A percentile compares a stretch with the other conserved stretches of the same genome.
These are phyloP conservation scores for Synchiropus splendidus DNA, from an alignment of 2,113 vertebrate species.

Conservation along the genomic window DNA sequence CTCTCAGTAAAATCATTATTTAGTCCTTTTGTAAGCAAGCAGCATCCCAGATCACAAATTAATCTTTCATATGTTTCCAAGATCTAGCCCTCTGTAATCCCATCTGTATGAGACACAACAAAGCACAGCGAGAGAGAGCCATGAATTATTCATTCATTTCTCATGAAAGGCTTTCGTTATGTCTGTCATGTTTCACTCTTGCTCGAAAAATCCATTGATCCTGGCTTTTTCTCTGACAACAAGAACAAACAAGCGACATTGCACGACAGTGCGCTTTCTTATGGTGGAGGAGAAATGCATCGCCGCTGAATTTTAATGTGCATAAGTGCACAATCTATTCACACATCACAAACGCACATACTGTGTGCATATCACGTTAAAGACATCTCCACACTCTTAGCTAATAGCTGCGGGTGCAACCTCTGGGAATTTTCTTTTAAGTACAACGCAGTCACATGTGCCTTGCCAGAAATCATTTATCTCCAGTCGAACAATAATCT, in stretches of 20 bases:
- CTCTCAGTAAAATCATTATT: slow-evolving; percentile 71
- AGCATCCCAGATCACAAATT: slow-evolving; percentile 70
- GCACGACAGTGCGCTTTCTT: slow-evolving; percentile 46
- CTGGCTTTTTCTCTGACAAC: slow-evolving; percentile 55
- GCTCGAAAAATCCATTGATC: slow-evolving; percentile 70
- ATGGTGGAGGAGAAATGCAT: slow-evolving; percentile 30
- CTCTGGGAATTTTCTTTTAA: slow-evolving; percentile 44
- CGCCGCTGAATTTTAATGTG: slow-evolving; percentile 26
- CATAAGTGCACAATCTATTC: slow-evolving; percentile 37
- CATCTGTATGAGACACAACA: slow-evolving; percentile 74
- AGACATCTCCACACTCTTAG: slow-evolving; percentile 33
- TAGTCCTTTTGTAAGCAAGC: slow-evolving; percentile 72
- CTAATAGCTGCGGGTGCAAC: slow-evolving; percentile 55
- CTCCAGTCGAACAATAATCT: slow-evolving; percentile 46
- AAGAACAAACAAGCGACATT: slow-evolving; percentile 64
- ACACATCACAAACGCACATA: slow-evolving; percentile 25
- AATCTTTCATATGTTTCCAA: slow-evolving; percentile 78
- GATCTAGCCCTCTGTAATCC: slow-evolving; percentile 73
- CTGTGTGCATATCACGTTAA: slow-evolving; percentile 24
- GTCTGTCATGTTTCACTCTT: slow-evolving; percentile 71
- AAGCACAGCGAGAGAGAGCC: slow-evolving; percentile 62
- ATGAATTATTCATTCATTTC: slow-evolving; percentile 71
- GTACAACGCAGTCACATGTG: slow-evolving; percentile 38
- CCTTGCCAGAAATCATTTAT: slow-evolving; percentile 56
- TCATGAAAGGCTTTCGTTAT: slow-evolving; percentile 72